Evolutionary conservation across 2,113 vertebrate species (phyloP).

Genomic region (Emydura subglobosa): DNA sequence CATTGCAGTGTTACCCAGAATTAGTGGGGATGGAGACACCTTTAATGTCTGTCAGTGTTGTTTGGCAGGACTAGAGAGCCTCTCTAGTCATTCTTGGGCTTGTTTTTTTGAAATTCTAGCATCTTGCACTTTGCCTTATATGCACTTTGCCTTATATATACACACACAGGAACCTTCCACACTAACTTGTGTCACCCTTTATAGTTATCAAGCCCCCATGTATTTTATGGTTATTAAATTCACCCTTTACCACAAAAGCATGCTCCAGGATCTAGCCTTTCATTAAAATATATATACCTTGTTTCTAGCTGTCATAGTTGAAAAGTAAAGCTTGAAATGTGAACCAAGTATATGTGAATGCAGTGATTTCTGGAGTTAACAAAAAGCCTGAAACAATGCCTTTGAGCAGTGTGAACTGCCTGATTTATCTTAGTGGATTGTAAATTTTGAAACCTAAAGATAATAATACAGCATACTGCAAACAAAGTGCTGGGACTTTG

Average conservation of each 20-base stretch:
- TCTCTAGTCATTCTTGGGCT: not conserved
- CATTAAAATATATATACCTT: too few relatives aligned
- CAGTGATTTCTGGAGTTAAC: not conserved
- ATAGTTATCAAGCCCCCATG: not conserved
- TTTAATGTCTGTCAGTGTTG: not conserved
- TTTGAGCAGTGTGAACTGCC: not conserved
- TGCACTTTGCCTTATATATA: not conserved
- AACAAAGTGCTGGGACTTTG: not conserved
- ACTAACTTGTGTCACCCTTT: not conserved
- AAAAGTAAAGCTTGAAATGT: not conserved
- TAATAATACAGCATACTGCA: not conserved
- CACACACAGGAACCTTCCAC: not conserved
- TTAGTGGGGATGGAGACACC: not conserved
- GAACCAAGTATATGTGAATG: not conserved
- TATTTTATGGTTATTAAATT: not conserved
- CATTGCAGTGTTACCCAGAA: not conserved
- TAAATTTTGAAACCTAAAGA: not conserved
- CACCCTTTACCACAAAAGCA: not conserved
- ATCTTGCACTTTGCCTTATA: not conserved
- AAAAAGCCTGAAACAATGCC: not conserved
- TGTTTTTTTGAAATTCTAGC: not conserved
- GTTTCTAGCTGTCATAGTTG: not conserved
- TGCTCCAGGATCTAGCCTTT: not conserved
- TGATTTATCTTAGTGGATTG: not conserved
- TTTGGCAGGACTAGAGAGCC: too few relatives aligned